Base-by-base conservation (phyloP, 2,888 invertebrate genomes). In the Stenodera caucasica region DNA sequence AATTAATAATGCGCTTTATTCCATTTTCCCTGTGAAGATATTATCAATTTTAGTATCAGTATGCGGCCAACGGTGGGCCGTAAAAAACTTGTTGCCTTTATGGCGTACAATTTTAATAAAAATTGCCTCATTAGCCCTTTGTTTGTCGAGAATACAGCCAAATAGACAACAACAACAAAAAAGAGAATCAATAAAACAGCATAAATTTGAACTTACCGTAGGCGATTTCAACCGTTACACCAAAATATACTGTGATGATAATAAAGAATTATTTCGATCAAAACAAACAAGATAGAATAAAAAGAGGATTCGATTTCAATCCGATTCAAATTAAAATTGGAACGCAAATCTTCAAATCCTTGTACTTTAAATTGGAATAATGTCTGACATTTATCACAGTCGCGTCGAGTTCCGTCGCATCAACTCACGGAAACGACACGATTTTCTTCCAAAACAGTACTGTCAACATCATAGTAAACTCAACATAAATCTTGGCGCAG, bases 301-400 rank as follows among this genome's bases (percentile, higher is more conserved):
- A n/a, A n/a, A n/a, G n/a, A n/a, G 3, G 45, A 21, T 45, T 21
- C 45, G 21, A 45, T 45, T 59, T 57, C 63, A 63, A 59, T 59
- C 52, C 53, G 51, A 59, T 63, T 60, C 55, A 60, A 63, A 63
- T 63, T 63, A 63, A 58, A 63, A 63, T 54, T 32, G 55, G 54
- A 45, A 53, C 18, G 11, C 11, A 62, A 63, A 60, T 57, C 60
- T 60, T 60, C 60, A 63, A 63, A 63, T 63, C 60, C 57, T 26
- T 53, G 18, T 49, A 59, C 55, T 35, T 60, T 59, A 60, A 55
- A 66, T 66, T 60, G 57, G 64, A 64, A 62, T 58, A 66, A 64
- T 60, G 54, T 5, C 60, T 65, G 67, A 67, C 69, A 71, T 72
- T 70, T 69, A 72, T 72, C 72, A 72, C 65, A 61, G 64, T 65